Percentiles rank a stretch among this genome's conserved stretches.
Conservation (phyloP, 2,113 vertebrate species). For the Ceyx cyanopectus region DNA sequence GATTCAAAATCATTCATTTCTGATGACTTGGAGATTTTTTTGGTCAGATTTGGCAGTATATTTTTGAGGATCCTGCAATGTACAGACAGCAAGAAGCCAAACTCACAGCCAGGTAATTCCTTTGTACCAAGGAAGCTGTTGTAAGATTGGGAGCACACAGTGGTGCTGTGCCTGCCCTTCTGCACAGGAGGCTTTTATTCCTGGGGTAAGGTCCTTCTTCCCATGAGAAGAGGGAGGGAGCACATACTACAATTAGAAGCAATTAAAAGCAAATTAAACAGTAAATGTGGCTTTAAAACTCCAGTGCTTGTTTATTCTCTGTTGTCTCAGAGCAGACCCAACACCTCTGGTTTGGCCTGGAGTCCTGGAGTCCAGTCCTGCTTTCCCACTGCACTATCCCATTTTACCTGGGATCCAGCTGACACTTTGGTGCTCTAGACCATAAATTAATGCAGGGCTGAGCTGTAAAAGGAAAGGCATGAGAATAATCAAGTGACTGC, state of each 20-base stretch:
- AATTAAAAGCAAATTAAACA: not conserved
- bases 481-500: conserved; percentile 43
- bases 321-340: not conserved
- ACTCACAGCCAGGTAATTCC: not conserved
- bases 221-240: not conserved
- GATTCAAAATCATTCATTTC: not conserved
- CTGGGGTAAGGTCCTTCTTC: not conserved
- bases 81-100: not conserved
- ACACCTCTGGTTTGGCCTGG: not conserved
- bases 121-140: not conserved
- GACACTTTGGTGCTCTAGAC: conserved; percentile 36
- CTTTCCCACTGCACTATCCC: conserved; percentile 22
- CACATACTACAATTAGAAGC: not conserved
- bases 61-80: not conserved
- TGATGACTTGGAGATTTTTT: not conserved
- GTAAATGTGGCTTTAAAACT: not conserved
- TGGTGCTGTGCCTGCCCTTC: not conserved
- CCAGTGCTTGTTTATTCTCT: not conserved
- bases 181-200: not conserved
- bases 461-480: conserved; percentile 43
- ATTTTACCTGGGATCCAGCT: conserved; percentile 30
- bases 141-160: too few species aligned
- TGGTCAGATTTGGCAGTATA: not conserved
- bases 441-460: conserved; percentile 36
- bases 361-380: not conserved